Evolutionary conservation across 2,888 invertebrate genomes (phyloP), one percentile per base, ranked within the genome.

Genomic region (Nebria salina): DNA sequence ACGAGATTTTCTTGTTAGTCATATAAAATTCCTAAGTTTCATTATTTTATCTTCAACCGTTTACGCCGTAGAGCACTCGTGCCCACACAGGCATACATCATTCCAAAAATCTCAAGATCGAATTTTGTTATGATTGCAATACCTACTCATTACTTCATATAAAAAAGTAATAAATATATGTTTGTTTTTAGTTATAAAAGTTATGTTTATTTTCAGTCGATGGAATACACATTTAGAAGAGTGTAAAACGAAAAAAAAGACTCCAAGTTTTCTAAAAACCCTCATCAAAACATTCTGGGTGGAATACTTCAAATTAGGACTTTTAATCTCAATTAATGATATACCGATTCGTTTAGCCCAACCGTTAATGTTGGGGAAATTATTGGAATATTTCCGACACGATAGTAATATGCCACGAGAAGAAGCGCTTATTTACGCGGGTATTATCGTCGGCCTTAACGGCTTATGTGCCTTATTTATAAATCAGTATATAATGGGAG

Each of bases 241-340:
- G 82, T 91, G 92, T 1, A 90, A 89, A 86, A 90, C 89, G 81
- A 90, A 91, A 83, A 90, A 91, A 11, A 90, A 91, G 84, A 91
- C 91, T 84, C 94, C 95, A 4, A 92, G 92, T 34, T 89, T 95
- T 11, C 90, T 93, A 42, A 92, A 91, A 83, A 94, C 93, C 11
- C 90, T 95, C 86, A 90, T 92, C 82, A 91, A 91, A 83, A 92
- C 94, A 42, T 95, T 94, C 88, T 92, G 93, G 91, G 91, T 92
- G 85, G 93, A 93, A 85, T 93, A 93, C 85, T 89, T 93, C 68
- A 85, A 85, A 78, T 89, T 94, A 84, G 94, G 93, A 86, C 90
- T 93, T 77, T 84, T 93, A 82, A 90, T 93, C 87, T 90, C 92
- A 83, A 86, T 93, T n/a, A 90, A 92, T 86, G 91, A 92, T 86